Base-by-base conservation (phyloP, 2,113 vertebrate genomes). In the Crocuta crocuta region DNA sequence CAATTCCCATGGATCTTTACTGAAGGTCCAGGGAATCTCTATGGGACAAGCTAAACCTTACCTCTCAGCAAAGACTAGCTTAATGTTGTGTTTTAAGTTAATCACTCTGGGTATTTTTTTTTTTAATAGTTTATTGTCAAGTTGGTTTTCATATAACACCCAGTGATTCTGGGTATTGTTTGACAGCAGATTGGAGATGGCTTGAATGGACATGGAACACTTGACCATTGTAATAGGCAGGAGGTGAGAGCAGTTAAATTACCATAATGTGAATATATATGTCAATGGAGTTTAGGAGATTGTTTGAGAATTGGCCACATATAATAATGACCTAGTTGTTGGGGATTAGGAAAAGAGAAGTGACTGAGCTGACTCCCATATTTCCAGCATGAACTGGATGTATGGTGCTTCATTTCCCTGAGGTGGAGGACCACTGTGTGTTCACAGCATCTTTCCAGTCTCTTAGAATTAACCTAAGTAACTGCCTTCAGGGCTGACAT, bases 401-500 rank as follows among this genome's bases (percentile, higher is more conserved):
- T 13, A 21, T 43, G 31, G 2, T 55, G 9, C 23, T 55, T 92
- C 58, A n/a, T 81, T 79, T 24, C 28, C 3, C n/a, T 45, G 4
- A 80, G 45, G 6, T 10, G 48, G 39, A 43, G 8, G 61, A 55
- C 23, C 28, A 33, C 55, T 82, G 2, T 23, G 58, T 91, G 43
- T 85, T 91, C 24, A 31, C 24, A 84, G 48, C 39, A 73, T 65
- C 21, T 78, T 66, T 74, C 78, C 33, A 53, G 19, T 45, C 23
- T 89, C 43, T 81, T 61, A 95, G 45, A 86, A 71, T 33, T 95
- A 48, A 87, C 68, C 86, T 11, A 95, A 95, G 21, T 61, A 82
- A 92, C 85, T 82, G 24, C 68, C 53, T 82, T 85, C 17, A 28
- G 43, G 33, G 28, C 13, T 71, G 17, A 80, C 55, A 61, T 73